Evolutionary conservation across 2,888 invertebrate genomes (phyloP).

Genomic region (Entomobrya multifasciata): DNA sequence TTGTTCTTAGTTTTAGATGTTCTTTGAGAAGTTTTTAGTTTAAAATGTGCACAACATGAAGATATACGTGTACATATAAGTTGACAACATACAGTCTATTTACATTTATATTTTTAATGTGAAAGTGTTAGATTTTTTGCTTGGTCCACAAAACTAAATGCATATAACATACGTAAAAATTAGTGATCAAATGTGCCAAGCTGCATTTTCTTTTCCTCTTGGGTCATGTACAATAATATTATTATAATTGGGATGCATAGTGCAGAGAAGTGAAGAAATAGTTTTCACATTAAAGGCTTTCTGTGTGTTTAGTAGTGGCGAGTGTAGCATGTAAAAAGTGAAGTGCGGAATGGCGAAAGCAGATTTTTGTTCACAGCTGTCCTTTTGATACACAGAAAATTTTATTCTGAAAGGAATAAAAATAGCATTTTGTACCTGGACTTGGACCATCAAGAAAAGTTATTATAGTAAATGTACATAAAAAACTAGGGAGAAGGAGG

Average conservation of each 20-base stretch:
- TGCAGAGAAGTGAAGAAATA: slow-evolving; percentile 17
- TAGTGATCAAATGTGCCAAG: slow-evolving; percentile 6
- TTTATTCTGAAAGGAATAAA: slow-evolving; percentile 51
- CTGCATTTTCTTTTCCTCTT: neutral
- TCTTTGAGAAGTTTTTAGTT: no score
- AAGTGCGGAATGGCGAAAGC: slow-evolving; percentile 20
- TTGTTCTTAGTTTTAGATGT: no score
- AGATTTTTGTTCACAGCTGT: slow-evolving; percentile 41
- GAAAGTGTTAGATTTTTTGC: neutral
- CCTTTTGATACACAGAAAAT: slow-evolving; percentile 13
- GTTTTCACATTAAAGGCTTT: slow-evolving; percentile 1
- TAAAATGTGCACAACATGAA: no score
- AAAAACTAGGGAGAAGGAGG: no score
- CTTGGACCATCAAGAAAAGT: neutral
- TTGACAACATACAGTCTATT: slow-evolving; percentile 7
- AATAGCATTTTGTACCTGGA: slow-evolving; percentile 42
- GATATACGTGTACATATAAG: no score
- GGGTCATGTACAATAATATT: neutral
- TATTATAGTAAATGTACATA: no score
- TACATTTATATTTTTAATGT: neutral
- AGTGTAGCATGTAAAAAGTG: slow-evolving; percentile 6
- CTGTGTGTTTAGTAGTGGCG: neutral
- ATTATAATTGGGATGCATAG: neutral
- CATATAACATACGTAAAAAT: slow-evolving; percentile 17
- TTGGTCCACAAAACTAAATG: slow-evolving; percentile 1